Percentiles rank a stretch among this genome's conserved stretches.
These are phyloP conservation scores for Bombylius discolor DNA, from an alignment of 2,888 invertebrate species.

Conservation along the genomic window DNA sequence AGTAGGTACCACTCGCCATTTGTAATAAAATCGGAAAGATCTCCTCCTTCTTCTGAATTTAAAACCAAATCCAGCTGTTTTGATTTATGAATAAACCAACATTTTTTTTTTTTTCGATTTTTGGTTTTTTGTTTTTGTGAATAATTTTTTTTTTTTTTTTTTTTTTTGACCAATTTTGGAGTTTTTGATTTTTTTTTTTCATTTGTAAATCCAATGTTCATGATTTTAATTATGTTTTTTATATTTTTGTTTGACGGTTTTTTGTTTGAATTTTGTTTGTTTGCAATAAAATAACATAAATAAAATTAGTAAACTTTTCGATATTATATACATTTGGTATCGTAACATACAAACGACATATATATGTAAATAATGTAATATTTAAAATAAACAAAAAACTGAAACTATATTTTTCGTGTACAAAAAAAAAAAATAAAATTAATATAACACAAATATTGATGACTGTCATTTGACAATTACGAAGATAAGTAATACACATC, in stretches of 20 bases:
- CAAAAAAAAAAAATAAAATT: background rate
- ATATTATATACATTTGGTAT: constrained; percentile 11
- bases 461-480: constrained; percentile 8
- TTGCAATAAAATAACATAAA: background rate
- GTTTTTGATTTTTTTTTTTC: constrained; percentile 11
- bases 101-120: constrained; percentile 11
- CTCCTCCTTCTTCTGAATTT: constrained; percentile 86
- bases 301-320: constrained; percentile 1
- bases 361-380: background rate
- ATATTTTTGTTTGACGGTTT: constrained; percentile 1
- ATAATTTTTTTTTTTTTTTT: constrained; percentile 9
- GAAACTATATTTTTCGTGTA: too few relatives aligned
- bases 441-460: background rate
- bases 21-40: constrained; percentile 92
- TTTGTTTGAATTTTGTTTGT: background rate
- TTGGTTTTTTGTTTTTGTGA: constrained; percentile 11
- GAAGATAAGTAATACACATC: constrained; percentile 1
- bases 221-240: too few relatives aligned
- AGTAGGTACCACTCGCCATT: constrained; percentile 99
- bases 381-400: background rate
- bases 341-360: constrained; percentile 7
- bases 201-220: too few relatives aligned
- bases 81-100: constrained; percentile 14
- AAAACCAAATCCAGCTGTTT: constrained; percentile 87
- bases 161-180: constrained; percentile 1